These are phyloP conservation scores for Melierax canorus DNA, from an alignment of 2,113 vertebrate species.

Conservation along the genomic window DNA sequence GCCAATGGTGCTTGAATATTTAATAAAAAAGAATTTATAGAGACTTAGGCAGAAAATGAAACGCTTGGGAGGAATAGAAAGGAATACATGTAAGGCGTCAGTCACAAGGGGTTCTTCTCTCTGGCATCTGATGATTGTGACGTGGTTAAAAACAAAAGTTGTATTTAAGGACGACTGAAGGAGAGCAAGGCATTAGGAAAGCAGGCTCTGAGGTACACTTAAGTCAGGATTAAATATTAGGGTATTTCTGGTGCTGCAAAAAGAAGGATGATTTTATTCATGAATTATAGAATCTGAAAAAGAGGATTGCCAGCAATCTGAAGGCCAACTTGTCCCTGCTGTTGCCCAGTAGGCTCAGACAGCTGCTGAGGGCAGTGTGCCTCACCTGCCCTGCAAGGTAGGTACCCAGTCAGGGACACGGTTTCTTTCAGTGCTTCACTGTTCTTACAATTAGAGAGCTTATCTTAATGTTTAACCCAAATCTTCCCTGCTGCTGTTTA, in stretches of 20 bases:
- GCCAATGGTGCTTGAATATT: neutral
- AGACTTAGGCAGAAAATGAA: neutral
- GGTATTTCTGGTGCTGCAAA: neutral
- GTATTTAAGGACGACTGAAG: neutral
- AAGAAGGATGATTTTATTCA: neutral
- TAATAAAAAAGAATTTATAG: conserved; percentile 19
- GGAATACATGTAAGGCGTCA: neutral
- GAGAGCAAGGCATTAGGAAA: neutral
- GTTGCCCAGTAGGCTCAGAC: neutral
- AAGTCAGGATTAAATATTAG: neutral
- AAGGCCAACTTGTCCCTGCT: neutral
- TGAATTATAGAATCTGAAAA: neutral
- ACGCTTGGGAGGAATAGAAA: neutral
- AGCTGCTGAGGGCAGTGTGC: neutral
- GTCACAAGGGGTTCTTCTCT: neutral
- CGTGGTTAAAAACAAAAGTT: neutral
- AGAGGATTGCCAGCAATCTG: neutral
- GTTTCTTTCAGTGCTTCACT: neutral
- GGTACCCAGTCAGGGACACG: no score
- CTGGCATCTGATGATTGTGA: neutral
- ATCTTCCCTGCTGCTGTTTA: neutral
- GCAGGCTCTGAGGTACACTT: neutral
- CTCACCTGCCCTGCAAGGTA: neutral
- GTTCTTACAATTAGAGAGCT: neutral
- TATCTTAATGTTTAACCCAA: neutral